Conservation (phyloP, 1,140 invertebrate genomes). For the Nasonia vitripennis region DNA sequence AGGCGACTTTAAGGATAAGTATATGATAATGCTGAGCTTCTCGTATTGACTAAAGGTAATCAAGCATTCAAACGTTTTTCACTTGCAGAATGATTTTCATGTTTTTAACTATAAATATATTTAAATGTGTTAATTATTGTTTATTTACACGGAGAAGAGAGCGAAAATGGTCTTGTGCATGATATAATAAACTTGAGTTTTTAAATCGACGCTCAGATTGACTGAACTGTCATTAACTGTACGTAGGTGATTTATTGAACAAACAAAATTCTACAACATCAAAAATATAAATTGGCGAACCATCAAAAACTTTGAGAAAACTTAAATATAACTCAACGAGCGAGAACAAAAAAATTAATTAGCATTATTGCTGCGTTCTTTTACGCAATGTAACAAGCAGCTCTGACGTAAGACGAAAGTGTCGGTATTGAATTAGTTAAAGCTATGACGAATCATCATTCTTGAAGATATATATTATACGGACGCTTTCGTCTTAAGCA, state of each 20-base stretch:
- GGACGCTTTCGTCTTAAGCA: not conserved
- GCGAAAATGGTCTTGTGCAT: slow-evolving; percentile 7
- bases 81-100: not conserved
- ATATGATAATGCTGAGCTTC: not conserved
- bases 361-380: slow-evolving; percentile 39
- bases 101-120: not conserved
- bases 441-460: not conserved
- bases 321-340: not conserved
- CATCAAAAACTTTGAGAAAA: not conserved
- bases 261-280: not conserved
- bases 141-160: slow-evolving; percentile 4
- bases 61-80: slow-evolving; percentile 15
- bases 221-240: not conserved
- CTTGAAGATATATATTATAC: not conserved
- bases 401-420: not conserved
- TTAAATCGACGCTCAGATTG: not conserved
- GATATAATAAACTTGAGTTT: not conserved
- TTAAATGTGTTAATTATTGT: not conserved
- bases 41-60: not conserved
- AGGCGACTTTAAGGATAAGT: not conserved
- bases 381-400: slow-evolving; percentile 17
- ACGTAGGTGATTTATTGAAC: not conserved
- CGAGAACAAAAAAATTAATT: slow-evolving; percentile 29
- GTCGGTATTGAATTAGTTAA: not conserved
- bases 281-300: slow-evolving; percentile 9